Percentiles rank a stretch among this genome's conserved stretches.
Evolutionary conservation across 2,888 invertebrate species (phyloP).

Genomic region (Troilus luridus): DNA sequence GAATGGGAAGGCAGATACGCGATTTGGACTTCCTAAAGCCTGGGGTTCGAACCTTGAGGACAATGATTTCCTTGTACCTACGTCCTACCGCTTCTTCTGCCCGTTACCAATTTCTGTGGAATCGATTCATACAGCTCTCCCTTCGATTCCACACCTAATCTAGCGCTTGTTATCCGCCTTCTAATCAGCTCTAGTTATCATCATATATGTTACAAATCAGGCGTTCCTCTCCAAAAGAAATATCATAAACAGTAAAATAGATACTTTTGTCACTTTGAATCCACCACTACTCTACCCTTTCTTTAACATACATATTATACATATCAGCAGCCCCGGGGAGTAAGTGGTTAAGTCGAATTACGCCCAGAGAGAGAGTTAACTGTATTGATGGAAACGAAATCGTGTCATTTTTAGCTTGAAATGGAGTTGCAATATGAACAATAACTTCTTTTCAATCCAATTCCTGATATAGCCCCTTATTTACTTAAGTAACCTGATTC

Average conservation of each 20-base stretch:
- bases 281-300: too few species aligned
- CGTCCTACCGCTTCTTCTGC: not conserved
- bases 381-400: too few species aligned
- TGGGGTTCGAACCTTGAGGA: not conserved
- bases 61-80: slow-evolving; percentile 1
- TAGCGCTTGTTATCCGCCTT: not conserved
- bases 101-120: slow-evolving; percentile 45
- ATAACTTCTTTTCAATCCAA: too few species aligned
- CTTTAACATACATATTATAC: too few species aligned
- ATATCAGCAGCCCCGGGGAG: too few species aligned
- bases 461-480: too few species aligned
- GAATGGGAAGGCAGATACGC: slow-evolving; percentile 28
- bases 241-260: not conserved
- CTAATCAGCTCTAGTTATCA: not conserved
- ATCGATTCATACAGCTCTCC: slow-evolving; percentile 36
- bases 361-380: too few species aligned
- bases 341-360: too few species aligned
- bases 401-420: too few species aligned
- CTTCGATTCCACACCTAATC: slow-evolving; percentile 38
- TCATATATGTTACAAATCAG: not conserved
- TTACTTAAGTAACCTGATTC: too few species aligned
- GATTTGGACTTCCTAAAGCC: slow-evolving; percentile 26
- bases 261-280: too few species aligned
- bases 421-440: too few species aligned
- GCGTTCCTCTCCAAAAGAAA: not conserved